Base-by-base conservation (phyloP, 2,888 invertebrate species). In the Cryptus viduatorius region DNA sequence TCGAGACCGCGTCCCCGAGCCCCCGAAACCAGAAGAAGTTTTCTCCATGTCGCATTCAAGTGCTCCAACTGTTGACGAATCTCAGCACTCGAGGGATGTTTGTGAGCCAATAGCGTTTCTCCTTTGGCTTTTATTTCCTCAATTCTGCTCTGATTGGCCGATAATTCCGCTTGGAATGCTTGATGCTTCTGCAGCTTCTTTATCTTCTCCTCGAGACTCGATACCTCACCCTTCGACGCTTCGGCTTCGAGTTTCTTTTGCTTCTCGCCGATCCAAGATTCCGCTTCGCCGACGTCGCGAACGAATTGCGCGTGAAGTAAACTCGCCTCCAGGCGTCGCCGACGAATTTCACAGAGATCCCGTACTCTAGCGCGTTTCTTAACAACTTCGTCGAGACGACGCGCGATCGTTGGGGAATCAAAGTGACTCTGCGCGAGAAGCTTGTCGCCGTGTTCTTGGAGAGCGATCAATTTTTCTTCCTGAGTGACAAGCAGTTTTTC, bases 111-210 rank as follows among this genome's bases (percentile, higher is more conserved):
- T 56, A 98, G 93, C 10, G 95, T 95, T 81, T 97, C 96, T 24
- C 97, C 97, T 89, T 95, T 96, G 71, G 95, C 95, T 93, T 96
- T 96, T 59, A 99, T 97, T 92, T 97, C 97, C 86, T 96, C 96
- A 79, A 99, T 97, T 78, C 98, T 95, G 19, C 97, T 96, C 88
- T 97, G 96, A 94, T 98, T 98, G 1, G 98, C 98, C 0, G 97
- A 96, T 61, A 99, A 95, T 93, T 99, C 98, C 0, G 98, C 98
- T 89, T 98, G 97, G 95, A 98, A 98, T 0, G 98, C 98, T 94
- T 98, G 98, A 94, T 98, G 98, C 92, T 98, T 98, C 92, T 98
- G 98, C 46, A 99, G 94, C 91, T 98, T 97, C 94, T 98, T 98
- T 89, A 99, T 98, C 94, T 99, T 99, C 90, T 98, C 99, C 91